A percentile compares a stretch with the other conserved stretches of the same genome.
phyloP scores from a whole-genome alignment of 2,113 vertebrate genomes.

The Pseudonaja textilis region DNA sequence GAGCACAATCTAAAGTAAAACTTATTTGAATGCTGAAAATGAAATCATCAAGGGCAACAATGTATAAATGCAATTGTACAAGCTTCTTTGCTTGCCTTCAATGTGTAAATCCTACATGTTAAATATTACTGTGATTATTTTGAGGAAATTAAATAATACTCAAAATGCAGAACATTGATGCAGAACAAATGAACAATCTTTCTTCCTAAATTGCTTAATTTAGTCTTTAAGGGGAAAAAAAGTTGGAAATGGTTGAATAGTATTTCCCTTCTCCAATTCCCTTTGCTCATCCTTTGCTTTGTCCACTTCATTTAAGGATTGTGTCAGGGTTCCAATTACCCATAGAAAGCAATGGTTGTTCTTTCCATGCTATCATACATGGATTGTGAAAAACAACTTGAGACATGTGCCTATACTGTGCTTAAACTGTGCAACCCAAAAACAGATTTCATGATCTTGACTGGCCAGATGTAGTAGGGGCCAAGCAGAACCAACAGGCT shows the following conservation, averaged over 20 bases:
- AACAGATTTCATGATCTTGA: conserved; percentile 33
- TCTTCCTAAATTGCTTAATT: neutral
- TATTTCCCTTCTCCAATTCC: neutral
- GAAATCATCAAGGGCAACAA: neutral
- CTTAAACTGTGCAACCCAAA: neutral
- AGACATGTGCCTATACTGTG: neutral
- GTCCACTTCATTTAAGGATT: conserved; percentile 23
- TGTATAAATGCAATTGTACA: neutral
- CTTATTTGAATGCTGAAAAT: neutral
- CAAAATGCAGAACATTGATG: neutral
- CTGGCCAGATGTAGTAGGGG: neutral
- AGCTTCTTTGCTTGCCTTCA: neutral
- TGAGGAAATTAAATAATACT: neutral
- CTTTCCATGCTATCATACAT: neutral
- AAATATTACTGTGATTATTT: neutral
- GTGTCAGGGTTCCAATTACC: too few species aligned
- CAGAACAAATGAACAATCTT: neutral
- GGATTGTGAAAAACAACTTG: conserved; percentile 9
- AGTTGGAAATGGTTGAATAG: neutral
- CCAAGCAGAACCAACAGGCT: neutral
- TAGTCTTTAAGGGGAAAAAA: neutral
- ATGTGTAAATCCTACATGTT: too few species aligned
- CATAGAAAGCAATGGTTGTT: neutral
- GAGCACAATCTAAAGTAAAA: neutral
- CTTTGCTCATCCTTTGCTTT: neutral